phyloP scores from a whole-genome alignment of 2,888 invertebrate species.

The Athalia circularis region DNA sequence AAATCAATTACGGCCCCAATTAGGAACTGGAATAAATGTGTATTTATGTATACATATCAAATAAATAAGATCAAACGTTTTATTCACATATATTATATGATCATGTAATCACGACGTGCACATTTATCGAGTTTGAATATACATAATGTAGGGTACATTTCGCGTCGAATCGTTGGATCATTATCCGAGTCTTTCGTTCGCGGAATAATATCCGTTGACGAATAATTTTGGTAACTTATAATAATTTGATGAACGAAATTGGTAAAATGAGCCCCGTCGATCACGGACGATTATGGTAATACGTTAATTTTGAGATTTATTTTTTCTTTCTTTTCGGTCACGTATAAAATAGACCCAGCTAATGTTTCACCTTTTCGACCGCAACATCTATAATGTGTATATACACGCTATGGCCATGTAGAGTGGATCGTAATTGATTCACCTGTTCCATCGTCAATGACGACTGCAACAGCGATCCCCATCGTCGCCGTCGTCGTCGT shows the following conservation, averaged over 20 bases:
- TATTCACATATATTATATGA: background rate
- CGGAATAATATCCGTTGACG: constrained; percentile 27
- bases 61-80: background rate
- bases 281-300: too few species aligned
- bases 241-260: background rate
- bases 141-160: too few species aligned
- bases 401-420: constrained; percentile 23
- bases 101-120: background rate
- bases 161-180: too few species aligned
- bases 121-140: background rate
- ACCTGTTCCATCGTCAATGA: constrained; percentile 11
- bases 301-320: too few species aligned
- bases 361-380: background rate
- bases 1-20: constrained; percentile 31
- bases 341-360: too few species aligned
- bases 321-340: too few species aligned
- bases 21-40: constrained; percentile 5
- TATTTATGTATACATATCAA: background rate
- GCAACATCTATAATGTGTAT: background rate
- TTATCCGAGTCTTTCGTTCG: too few species aligned
- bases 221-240: constrained; percentile 8
- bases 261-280: background rate
- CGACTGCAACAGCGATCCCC: background rate
- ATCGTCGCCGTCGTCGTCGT: too few species aligned
- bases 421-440: constrained; percentile 22